Percentiles rank a stretch among this genome's conserved stretches.
phyloP scores from a whole-genome alignment of 2,888 invertebrate genomes.

The Cosmopolites sordidus region DNA sequence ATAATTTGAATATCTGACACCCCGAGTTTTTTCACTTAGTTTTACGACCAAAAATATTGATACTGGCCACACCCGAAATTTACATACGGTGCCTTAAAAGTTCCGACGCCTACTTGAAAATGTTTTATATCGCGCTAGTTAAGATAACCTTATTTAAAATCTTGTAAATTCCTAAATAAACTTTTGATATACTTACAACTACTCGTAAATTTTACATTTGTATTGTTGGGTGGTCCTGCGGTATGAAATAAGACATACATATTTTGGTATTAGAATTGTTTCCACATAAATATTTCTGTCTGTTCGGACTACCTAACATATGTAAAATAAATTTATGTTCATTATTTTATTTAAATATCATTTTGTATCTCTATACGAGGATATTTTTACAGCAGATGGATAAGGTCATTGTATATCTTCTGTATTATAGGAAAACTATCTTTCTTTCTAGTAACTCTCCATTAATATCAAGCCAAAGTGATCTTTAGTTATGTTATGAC shows the following conservation, averaged over 20 bases:
- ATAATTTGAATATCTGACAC: conserved; percentile 18
- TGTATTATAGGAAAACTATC: too few relatives aligned
- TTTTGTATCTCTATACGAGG: too few relatives aligned
- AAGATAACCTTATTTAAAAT: conserved; percentile 26
- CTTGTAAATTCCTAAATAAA: conserved; percentile 19
- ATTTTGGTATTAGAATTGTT: too few relatives aligned
- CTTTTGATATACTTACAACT: conserved; percentile 19
- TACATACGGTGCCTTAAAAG: conserved; percentile 15
- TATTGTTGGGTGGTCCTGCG: conserved; percentile 21
- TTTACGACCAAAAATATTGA: conserved; percentile 23
- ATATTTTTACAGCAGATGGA: too few relatives aligned
- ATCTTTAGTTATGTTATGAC: too few relatives aligned
- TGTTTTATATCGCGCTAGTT: conserved; percentile 16
- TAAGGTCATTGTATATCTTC: too few relatives aligned
- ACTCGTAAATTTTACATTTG: conserved; percentile 20
- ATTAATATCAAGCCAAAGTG: too few relatives aligned
- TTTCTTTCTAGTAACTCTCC: too few relatives aligned
- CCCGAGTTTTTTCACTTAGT: conserved; percentile 19
- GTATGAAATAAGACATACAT: conserved; percentile 5
- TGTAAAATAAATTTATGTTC: too few relatives aligned
- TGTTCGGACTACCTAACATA: too few relatives aligned
- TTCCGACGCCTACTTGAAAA: conserved; percentile 18
- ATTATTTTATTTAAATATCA: too few relatives aligned
- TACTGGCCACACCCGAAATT: conserved; percentile 17
- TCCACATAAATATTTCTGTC: too few relatives aligned